Percentiles rank a stretch among this genome's conserved stretches.
Evolutionary conservation across 2,888 invertebrate species (phyloP).

Genomic region (Junonia oenone): DNA sequence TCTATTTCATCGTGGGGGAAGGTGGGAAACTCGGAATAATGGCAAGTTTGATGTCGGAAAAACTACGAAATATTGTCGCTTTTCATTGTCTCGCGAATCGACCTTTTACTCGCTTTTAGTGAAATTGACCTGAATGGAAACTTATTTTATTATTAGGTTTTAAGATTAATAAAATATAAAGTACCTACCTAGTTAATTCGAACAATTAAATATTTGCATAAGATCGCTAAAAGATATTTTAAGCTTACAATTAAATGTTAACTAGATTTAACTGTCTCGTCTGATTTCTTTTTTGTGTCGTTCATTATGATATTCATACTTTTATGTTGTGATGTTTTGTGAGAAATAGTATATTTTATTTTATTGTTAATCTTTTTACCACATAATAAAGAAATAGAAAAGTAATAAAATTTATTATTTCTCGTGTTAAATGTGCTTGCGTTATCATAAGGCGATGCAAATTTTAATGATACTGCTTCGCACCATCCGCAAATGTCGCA

Average conservation of each 20-base stretch:
- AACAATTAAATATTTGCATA: no score
- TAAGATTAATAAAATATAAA: no score
- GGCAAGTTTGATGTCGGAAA: slow-evolving; percentile 33
- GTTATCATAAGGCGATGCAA: not conserved
- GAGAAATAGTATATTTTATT: not conserved
- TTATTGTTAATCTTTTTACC: no score
- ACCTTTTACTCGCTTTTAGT: not conserved
- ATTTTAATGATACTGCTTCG: not conserved
- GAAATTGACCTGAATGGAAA: not conserved
- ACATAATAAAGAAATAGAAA: no score
- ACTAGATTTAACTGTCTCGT: not conserved
- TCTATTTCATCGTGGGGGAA: slow-evolving; percentile 57
- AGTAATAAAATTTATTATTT: no score
- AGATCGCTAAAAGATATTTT: no score
- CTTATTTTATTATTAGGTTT: no score
- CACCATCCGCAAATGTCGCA: not conserved
- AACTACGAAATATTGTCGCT: not conserved
- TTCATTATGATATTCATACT: not conserved
- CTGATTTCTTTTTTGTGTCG: not conserved
- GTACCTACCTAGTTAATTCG: no score
- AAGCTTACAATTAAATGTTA: no score
- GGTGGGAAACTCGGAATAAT: slow-evolving; percentile 66
- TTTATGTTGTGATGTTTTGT: not conserved
- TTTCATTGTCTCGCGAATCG: slow-evolving; percentile 8
- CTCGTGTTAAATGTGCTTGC: not conserved